phyloP scores from a whole-genome alignment of 2,113 vertebrate species.

The Motacilla alba region DNA sequence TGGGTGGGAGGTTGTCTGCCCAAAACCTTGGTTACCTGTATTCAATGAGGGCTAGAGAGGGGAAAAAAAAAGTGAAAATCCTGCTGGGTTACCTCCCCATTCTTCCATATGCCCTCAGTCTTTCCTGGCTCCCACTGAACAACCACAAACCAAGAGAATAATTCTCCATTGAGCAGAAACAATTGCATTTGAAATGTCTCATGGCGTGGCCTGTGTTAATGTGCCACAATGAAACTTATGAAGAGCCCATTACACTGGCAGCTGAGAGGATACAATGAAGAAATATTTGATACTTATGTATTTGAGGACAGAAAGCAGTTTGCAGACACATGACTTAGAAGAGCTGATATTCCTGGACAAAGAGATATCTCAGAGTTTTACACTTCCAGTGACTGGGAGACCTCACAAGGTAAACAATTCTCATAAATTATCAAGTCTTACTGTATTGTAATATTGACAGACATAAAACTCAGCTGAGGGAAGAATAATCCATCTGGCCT shows the following conservation, averaged over 20 bases:
- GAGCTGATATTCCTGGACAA: background rate
- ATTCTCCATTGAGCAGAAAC: background rate
- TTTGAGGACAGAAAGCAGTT: background rate
- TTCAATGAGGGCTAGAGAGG: background rate
- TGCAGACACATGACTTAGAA: rapidly evolving
- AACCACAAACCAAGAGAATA: background rate
- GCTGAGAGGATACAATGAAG: background rate
- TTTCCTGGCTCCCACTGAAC: background rate
- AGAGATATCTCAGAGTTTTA: background rate
- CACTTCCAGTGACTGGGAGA: background rate
- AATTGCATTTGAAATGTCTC: background rate
- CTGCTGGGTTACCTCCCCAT: background rate
- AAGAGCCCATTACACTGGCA: background rate
- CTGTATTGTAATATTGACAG: background rate
- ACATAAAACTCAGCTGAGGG: background rate
- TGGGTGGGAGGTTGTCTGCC: background rate
- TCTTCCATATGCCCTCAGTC: background rate
- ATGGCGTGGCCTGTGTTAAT: background rate
- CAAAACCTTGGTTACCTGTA: background rate
- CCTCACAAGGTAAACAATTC: background rate
- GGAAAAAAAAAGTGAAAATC: background rate
- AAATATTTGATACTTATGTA: background rate
- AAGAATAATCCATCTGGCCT: background rate
- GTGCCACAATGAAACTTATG: background rate
- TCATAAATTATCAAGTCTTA: background rate